Base-by-base conservation (phyloP, 2,797 vertebrate genomes). In the Falco rusticolus region DNA sequence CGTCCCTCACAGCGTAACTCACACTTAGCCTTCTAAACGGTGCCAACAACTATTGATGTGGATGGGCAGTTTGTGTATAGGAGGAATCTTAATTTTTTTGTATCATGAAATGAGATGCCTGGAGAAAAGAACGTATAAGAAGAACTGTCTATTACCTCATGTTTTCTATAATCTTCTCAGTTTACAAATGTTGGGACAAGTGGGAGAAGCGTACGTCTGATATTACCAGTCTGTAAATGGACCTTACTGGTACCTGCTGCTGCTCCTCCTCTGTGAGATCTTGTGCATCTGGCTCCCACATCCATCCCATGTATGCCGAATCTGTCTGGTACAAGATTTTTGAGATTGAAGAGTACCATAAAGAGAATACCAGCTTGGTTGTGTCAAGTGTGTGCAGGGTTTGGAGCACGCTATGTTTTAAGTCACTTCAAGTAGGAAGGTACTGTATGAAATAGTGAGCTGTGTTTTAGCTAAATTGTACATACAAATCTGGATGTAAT, bases 281-380 rank as follows among this genome's bases (percentile, higher is more conserved):
- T 9, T 11, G 13, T 28, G 61, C 34, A 8, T 16, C 65, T 34
- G 33, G 19, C n/a, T 66, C 33, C 61, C 66, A 5, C 24, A 5
- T 34, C 77, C 31, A 29, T 10, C 68, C 76, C 19, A 0, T 0
- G 1, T 6, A 8, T 2, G 6, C 53, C 6, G 0, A 5, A 3
- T 15, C 54, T 34, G 31, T 9, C 60, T 12, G 47, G 71, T 14
- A 10, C 22, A 10, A 22, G 56, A 11, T 8, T 39, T 11, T 6
- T 15, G 69, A 33, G 61, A 8, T 0, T 31, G 59, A 63, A 71
- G 25, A 37, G 34, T 9, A 15, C 12, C 21, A 2, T 0, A 8
- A 71, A 24, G 19, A 56, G 16, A 59, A 33, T 15, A 21, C 17
- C 48, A n/a, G 1, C 2, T 48, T 17, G 10, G 2, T 21, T 2